Base-by-base conservation (phyloP, 2,797 vertebrate species). In the Helicolenus hilgendorfi region DNA sequence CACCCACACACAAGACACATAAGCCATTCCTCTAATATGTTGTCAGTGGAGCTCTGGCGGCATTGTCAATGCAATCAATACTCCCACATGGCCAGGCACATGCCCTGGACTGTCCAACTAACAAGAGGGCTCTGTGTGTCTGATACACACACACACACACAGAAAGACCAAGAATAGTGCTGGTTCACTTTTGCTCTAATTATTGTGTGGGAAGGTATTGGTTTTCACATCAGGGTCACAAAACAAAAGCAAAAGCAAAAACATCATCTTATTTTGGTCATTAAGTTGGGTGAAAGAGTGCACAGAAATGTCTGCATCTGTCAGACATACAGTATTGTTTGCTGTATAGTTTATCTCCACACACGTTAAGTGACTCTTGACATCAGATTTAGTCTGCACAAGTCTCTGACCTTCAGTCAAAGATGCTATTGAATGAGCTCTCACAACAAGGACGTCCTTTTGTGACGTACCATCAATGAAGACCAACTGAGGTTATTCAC, bases 21-120 rank as follows among this genome's bases (percentile, higher is more conserved):
- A 8, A 24, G 31, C 49, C 77, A 33, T 41, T 72, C 53, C 45
- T 77, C 36, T n/a, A 22, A 22, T 31, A 18, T 49, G 62, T 53
- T 55, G 31, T 73, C 58, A 67, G 18, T 71, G 64, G 72, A 80
- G 64, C 55, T 77, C 62, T n/a, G 55, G 62, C 74, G 53, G 22
- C 41, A 55, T 45, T 77, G 49, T 76, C 88, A 84, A 82, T 80
- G 64, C 55, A 84, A 83, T 91, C 75, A 49, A 89, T 88, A 81
- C 55, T 56, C 65, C 70, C 70, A 83, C 83, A 76, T 76, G 71
- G 62, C 78, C 67, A 36, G 65, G 49, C 79, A 63, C 83, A 53
- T 45, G 79, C 27, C 31, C 56, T 26, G 27, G 55, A 72, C 71
- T 35, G 45, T 45, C 0, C 1, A 65, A 69, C 38, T 78, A 81